These are phyloP conservation scores for Carcina quercana DNA, from an alignment of 2,888 invertebrate species.

Conservation along the genomic window DNA sequence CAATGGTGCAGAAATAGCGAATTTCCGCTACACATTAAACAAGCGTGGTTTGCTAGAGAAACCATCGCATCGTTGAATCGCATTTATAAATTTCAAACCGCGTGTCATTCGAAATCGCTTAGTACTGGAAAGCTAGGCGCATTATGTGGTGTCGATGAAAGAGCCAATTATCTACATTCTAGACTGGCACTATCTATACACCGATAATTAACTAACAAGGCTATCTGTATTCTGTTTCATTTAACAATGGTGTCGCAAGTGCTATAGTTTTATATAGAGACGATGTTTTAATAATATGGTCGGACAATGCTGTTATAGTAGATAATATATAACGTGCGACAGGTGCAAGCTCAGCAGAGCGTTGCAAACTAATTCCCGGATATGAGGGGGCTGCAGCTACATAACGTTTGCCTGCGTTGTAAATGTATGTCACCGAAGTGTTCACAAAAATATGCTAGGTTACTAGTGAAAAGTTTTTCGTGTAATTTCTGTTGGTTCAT, in stretches of 20 bases:
- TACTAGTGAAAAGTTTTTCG: too few relatives aligned
- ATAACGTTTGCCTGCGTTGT: constrained; percentile 4
- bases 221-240: constrained; percentile 1
- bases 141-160: constrained; percentile 14
- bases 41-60: constrained; percentile 10
- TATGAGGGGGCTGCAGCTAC: constrained; percentile 39
- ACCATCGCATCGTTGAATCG: constrained; percentile 6
- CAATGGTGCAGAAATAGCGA: background rate
- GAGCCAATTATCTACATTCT: constrained; percentile 13
- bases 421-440: background rate
- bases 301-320: too few relatives aligned
- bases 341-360: constrained; percentile 58
- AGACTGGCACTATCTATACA: constrained; percentile 14
- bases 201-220: constrained; percentile 7
- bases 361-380: constrained; percentile 28
- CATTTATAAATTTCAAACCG: too few relatives aligned
- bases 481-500: too few relatives aligned
- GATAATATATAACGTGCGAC: too few relatives aligned
- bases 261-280: constrained; percentile 4
- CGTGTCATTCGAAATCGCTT: constrained; percentile 19
- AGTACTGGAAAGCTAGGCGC: constrained; percentile 12
- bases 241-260: constrained; percentile 1
- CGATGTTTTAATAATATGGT: too few relatives aligned
- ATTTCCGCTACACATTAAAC: constrained; percentile 3
- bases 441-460: too few relatives aligned